Percentiles rank a stretch among this genome's conserved stretches.
Conservation (phyloP, 2,888 invertebrate species). For the Microctonus aethiopoides region DNA sequence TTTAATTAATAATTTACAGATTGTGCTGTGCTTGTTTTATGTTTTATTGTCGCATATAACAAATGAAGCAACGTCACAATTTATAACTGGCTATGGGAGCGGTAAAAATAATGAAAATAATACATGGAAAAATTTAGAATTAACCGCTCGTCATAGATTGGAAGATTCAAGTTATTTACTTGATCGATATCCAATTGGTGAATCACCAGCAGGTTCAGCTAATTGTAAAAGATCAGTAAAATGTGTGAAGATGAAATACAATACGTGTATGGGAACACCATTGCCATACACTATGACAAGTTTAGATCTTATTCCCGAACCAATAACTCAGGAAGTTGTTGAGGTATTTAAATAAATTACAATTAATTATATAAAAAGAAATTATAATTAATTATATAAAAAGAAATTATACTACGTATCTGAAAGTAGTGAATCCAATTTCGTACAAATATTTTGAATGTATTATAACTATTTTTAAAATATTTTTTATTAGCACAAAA, state of each 20-base stretch:
- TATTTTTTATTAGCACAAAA: not conserved
- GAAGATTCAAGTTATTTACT: constrained; percentile 56
- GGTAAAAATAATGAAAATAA: constrained; percentile 50
- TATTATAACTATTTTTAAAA: not conserved
- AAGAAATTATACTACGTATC: too few species aligned
- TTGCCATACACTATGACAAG: constrained; percentile 83
- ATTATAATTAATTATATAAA: too few species aligned
- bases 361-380: too few species aligned
- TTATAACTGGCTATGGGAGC: constrained; percentile 48
- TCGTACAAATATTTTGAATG: too few species aligned
- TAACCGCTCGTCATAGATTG: constrained; percentile 46
- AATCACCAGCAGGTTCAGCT: constrained; percentile 52
- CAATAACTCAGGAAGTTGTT: constrained; percentile 72
- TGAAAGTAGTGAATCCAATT: too few species aligned
- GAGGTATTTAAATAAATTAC: constrained; percentile 34
- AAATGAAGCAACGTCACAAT: constrained; percentile 43
- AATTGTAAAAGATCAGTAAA: constrained; percentile 77
- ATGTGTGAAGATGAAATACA: constrained; percentile 75
- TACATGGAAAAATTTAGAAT: constrained; percentile 51
- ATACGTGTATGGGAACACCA: constrained; percentile 81
- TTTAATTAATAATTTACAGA: not conserved
- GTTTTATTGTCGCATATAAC: constrained; percentile 20
- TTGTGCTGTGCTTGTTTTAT: not conserved
- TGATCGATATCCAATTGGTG: constrained; percentile 56
- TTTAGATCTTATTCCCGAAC: constrained; percentile 78